Conservation (phyloP, 2,888 invertebrate genomes). For the Cynaeus angustus region DNA sequence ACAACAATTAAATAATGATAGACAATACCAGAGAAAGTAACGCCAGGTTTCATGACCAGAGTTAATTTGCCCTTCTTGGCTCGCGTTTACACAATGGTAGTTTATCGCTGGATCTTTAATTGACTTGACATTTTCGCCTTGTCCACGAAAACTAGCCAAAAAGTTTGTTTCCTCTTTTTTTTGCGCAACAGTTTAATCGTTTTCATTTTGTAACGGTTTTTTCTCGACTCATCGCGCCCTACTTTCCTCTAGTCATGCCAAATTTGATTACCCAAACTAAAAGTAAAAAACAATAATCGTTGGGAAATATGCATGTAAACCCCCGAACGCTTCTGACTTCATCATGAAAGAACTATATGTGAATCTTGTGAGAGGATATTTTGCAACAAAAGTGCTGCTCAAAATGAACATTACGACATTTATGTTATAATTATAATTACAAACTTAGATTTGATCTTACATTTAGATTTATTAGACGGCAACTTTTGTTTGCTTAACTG, state of each 20-base stretch:
- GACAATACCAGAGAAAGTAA: slow-evolving; percentile 43
- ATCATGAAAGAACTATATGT: too few relatives aligned
- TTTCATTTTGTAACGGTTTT: too few relatives aligned
- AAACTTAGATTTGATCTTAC: slow-evolving; percentile 11
- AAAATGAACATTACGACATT: slow-evolving; percentile 29
- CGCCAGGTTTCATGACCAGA: slow-evolving; percentile 29
- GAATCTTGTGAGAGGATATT: slow-evolving; percentile 29
- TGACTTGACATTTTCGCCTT: not conserved
- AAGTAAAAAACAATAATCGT: slow-evolving; percentile 3
- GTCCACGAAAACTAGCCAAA: slow-evolving; percentile 7
- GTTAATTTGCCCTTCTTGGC: slow-evolving; percentile 33
- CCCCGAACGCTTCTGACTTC: too few relatives aligned
- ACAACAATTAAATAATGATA: slow-evolving; percentile 36
- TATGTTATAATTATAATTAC: slow-evolving; percentile 33
- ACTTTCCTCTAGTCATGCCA: too few relatives aligned
- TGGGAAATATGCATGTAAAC: slow-evolving; percentile 23
- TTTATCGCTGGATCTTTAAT: not conserved
- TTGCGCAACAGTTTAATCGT: too few relatives aligned
- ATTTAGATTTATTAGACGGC: slow-evolving; percentile 27
- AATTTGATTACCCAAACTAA: too few relatives aligned
- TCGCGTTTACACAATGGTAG: slow-evolving; percentile 20
- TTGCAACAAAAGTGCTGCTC: slow-evolving; percentile 25
- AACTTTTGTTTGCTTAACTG: not conserved
- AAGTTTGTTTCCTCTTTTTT: too few relatives aligned
- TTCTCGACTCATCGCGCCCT: too few relatives aligned